Evolutionary conservation across 2,797 vertebrate genomes (phyloP).

Genomic region (Antennarius maculatus): DNA sequence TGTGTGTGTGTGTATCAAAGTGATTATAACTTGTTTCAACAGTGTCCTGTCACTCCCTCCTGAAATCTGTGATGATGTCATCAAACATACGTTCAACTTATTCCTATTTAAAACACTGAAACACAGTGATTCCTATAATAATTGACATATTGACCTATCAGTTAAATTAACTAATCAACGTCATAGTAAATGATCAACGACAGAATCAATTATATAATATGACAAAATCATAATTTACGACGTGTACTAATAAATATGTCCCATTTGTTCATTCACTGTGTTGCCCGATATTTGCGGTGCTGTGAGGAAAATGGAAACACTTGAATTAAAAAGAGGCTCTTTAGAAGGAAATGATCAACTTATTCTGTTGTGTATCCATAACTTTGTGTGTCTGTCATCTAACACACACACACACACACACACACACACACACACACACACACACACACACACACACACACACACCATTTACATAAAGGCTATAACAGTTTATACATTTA

Average conservation of each 20-base stretch:
- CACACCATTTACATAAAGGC: too few species aligned
- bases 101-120: neutral
- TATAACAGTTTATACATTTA: too few species aligned
- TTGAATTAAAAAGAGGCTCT: neutral
- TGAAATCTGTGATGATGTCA: too few species aligned
- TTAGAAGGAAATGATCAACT: neutral
- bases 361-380: neutral
- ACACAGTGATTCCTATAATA: neutral
- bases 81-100: neutral
- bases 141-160: neutral
- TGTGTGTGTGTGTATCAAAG: too few species aligned
- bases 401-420: too few species aligned
- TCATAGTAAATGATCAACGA: neutral
- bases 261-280: too few species aligned
- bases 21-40: neutral
- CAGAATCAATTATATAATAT: neutral
- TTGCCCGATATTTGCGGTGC: neutral
- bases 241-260: neutral
- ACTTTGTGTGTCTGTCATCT: too few species aligned
- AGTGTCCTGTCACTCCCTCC: neutral
- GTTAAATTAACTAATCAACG: neutral
- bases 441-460: too few species aligned
- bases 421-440: too few species aligned
- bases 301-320: neutral
- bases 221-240: neutral